phyloP scores from a whole-genome alignment of 2,113 vertebrate species.

The Tachysurus vachellii region DNA sequence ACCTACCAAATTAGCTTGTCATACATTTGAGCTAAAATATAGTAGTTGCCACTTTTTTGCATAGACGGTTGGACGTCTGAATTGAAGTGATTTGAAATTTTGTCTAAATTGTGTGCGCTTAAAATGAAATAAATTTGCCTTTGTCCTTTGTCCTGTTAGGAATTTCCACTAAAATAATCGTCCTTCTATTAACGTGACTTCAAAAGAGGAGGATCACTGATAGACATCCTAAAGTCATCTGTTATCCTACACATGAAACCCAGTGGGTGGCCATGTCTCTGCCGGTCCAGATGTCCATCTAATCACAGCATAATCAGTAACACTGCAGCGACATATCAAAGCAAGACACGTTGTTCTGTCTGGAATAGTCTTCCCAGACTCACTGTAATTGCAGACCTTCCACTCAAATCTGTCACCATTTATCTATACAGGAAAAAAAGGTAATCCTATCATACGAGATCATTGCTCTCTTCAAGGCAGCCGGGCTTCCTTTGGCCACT shows the following conservation, averaged over 20 bases:
- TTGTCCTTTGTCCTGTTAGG: not conserved
- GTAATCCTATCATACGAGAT: conserved; percentile 60
- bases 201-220: not conserved
- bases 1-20: not conserved
- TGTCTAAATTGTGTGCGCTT: not conserved
- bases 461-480: conserved; percentile 39
- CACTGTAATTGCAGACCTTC: conserved; percentile 48
- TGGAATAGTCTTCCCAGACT: conserved; percentile 43
- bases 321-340: conserved; percentile 39
- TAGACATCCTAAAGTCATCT: conserved; percentile 43
- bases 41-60: not conserved
- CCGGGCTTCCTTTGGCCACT: conserved; percentile 55
- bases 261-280: conserved; percentile 46
- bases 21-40: not conserved
- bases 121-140: not conserved
- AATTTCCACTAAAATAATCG: not conserved
- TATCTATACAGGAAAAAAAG: conserved; percentile 47
- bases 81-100: not conserved
- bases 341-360: conserved; percentile 17
- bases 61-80: not conserved
- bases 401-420: conserved; percentile 53
- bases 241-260: conserved; percentile 38
- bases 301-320: conserved; percentile 46
- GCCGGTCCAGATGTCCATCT: conserved; percentile 44
- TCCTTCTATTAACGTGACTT: not conserved